Evolutionary conservation across 2,888 invertebrate genomes (phyloP).

Genomic region (Pecten maximus): DNA sequence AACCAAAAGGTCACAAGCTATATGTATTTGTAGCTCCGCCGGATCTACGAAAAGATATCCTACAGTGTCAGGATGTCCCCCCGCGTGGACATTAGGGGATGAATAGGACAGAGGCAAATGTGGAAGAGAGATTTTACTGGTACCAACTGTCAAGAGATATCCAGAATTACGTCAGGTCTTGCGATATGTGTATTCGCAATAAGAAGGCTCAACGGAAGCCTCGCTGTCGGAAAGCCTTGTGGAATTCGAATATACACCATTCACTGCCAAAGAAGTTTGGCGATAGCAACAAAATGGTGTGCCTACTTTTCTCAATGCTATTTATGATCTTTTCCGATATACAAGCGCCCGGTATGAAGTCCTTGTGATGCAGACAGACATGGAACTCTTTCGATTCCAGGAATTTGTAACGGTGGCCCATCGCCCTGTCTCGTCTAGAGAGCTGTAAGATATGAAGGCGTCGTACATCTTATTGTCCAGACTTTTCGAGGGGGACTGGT

Average conservation of each 20-base stretch:
- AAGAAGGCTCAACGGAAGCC: no score
- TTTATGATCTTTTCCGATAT: constrained; percentile 93
- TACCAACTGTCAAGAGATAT: no score
- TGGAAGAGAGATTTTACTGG: no score
- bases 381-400: constrained; percentile 84
- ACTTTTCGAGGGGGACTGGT: neutral
- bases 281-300: constrained; percentile 93
- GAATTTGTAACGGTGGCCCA: neutral
- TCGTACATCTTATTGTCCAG: neutral
- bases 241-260: constrained; percentile 94
- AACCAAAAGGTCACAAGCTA: no score
- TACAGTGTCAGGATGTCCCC: no score
- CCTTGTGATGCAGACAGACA: constrained; percentile 61
- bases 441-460: neutral
- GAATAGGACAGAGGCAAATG: no score
- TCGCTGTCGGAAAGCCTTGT: constrained; percentile 93
- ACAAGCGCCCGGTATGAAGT: constrained; percentile 73
- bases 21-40: no score
- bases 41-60: no score
- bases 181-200: no score
- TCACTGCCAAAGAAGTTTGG: constrained; percentile 94
- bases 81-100: no score
- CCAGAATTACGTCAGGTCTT: no score
- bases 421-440: neutral
- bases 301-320: constrained; percentile 92